Evolutionary conservation across 2,113 vertebrate genomes (phyloP).

Genomic region (Gymnarchus niloticus): DNA sequence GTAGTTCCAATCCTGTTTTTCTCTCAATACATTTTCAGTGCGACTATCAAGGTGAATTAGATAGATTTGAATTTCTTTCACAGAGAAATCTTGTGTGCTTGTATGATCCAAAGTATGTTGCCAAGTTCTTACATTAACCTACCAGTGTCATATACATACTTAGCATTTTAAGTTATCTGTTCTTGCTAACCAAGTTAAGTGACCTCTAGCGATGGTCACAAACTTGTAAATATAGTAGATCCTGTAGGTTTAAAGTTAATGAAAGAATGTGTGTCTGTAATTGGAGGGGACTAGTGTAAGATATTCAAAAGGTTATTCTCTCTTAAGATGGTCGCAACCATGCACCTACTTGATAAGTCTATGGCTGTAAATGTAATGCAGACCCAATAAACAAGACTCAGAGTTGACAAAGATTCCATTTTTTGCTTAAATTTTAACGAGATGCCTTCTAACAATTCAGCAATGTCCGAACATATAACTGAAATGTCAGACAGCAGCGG

Average conservation of each 20-base stretch:
- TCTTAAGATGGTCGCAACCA: not conserved
- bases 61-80: too few species aligned
- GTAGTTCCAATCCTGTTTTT: too few species aligned
- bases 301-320: conserved; percentile 4
- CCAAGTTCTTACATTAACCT: not conserved
- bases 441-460: not conserved
- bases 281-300: not conserved
- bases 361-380: not conserved
- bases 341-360: not conserved
- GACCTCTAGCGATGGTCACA: not conserved
- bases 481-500: not conserved
- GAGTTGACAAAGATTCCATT: not conserved
- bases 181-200: not conserved
- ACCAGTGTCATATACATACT: not conserved
- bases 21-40: too few species aligned
- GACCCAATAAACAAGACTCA: not conserved
- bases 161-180: not conserved
- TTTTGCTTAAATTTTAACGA: not conserved
- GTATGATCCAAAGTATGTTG: not conserved
- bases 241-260: not conserved
- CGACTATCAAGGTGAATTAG: too few species aligned
- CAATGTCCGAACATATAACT: not conserved
- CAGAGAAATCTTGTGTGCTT: too few species aligned
- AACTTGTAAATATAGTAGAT: not conserved
- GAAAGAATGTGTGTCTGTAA: not conserved